Evolutionary conservation across 1,140 invertebrate genomes (phyloP), one percentile per base, ranked within the genome.

Genomic region (Penaeus japonicus): DNA sequence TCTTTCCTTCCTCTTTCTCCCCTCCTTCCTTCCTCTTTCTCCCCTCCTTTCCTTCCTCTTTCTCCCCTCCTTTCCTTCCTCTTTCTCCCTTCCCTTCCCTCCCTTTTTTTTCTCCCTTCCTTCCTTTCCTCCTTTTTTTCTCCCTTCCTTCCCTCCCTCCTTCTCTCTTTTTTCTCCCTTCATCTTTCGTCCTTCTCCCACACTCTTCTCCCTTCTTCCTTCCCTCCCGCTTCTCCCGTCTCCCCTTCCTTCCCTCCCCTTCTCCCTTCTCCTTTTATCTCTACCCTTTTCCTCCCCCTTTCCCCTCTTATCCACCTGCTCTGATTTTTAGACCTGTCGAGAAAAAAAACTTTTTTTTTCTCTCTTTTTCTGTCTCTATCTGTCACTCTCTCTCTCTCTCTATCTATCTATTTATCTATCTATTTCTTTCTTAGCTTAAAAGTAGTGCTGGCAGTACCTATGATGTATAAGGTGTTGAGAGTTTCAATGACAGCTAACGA

Each of bases 231-330:
- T 24, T n/a, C 18, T 32, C 32, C 65, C 32, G 22, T 73, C 65
- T 27, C 65, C 27, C 65, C 32, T n/a, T 73, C 65, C 32, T n/a
- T 73, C 65, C 32, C 65, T 73, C 65, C 39, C 39, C 12, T 10
- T 3, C 39, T 80, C 22, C n/a, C 22, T 1, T 0, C 53, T n/a
- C 53, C 77, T 79, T 39, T 79, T 39, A 39, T 39, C 53, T 39
- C 53, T 39, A 39, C 77, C 53, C 77, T 79, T 39, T 79, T 39
- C 53, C 77, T 79, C 77, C 53, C 77, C 53, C 77, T 79, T 39
- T 79, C 77, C 53, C 77, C 55, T 53, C 55, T 53, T 80, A 35
- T 80, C 78, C 55, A 35, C 54, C 78, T 80, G n/a, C n/a, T n/a
- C n/a, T n/a, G n/a, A n/a, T n/a, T n/a, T n/a, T n/a, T n/a, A n/a